phyloP scores from a whole-genome alignment of 2,797 vertebrate genomes.

The Phoebastria nigripes region DNA sequence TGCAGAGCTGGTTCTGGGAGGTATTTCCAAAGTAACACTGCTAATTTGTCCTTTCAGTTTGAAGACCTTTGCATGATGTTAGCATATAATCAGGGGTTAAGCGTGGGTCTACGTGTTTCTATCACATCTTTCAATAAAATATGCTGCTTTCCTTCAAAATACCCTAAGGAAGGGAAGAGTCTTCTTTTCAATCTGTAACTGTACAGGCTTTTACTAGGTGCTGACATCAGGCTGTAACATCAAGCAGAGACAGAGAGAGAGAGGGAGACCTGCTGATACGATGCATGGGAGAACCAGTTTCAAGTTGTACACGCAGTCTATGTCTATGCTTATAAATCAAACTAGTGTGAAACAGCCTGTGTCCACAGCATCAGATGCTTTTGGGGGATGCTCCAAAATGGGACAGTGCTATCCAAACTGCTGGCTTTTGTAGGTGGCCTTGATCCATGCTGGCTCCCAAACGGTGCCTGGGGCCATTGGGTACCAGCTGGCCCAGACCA shows the following conservation, averaged over 20 bases:
- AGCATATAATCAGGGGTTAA: neutral
- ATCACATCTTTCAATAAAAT: neutral
- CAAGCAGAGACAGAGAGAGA: neutral
- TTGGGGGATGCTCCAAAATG: neutral
- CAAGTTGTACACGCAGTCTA: rapidly evolving
- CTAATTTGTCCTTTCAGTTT: neutral
- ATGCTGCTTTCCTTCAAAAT: neutral
- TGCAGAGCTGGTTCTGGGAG: neutral
- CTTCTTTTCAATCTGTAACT: neutral
- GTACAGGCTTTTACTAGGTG: neutral
- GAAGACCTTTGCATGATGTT: neutral
- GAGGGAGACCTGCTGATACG: neutral
- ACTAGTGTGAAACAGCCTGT: neutral
- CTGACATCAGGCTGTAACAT: neutral
- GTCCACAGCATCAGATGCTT: neutral
- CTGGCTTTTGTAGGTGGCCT: neutral
- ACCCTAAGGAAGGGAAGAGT: neutral
- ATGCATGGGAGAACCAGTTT: neutral
- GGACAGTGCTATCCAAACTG: neutral
- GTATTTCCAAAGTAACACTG: neutral
- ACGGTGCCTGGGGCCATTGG: rapidly evolving
- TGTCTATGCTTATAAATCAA: neutral
- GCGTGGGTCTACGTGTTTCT: neutral
- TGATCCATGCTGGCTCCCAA: neutral
- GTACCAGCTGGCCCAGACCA: neutral